Percentiles rank a stretch among this genome's conserved stretches.
These are phyloP conservation scores for Craniophora ligustri DNA, from an alignment of 2,888 invertebrate species.

Conservation along the genomic window DNA sequence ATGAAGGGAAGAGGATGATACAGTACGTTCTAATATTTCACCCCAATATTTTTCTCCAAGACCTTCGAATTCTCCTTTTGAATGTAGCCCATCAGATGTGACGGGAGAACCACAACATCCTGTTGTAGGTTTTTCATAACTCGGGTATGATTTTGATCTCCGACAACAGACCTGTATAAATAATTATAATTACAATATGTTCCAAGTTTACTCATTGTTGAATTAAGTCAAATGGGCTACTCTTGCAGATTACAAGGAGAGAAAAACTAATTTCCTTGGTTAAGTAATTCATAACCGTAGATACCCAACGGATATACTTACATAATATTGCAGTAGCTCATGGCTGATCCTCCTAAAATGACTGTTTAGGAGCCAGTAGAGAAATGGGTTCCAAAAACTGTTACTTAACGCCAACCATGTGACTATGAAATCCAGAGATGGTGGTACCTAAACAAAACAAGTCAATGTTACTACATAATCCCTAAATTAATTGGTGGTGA, in stretches of 20 bases:
- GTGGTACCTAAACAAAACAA: conserved; percentile 90
- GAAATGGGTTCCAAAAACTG: conserved; percentile 97
- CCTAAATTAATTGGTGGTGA: too few relatives aligned
- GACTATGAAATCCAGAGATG: conserved; percentile 94
- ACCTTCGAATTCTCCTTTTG: conserved; percentile 90
- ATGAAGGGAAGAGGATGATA: conserved; percentile 93
- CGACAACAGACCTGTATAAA: conserved; percentile 80
- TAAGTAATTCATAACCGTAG: not conserved
- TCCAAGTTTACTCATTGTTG: too few relatives aligned
- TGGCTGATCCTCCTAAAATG: conserved; percentile 94
- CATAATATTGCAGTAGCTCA: conserved; percentile 93
- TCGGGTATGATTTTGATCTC: conserved; percentile 73
- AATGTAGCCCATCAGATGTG: conserved; percentile 83
- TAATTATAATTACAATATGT: conserved; percentile 21
- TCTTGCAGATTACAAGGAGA: too few relatives aligned
- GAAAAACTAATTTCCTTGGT: too few relatives aligned
- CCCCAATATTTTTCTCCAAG: conserved; percentile 92
- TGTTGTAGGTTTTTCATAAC: conserved; percentile 78
- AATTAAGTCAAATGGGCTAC: too few relatives aligned
- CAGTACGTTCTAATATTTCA: conserved; percentile 93
- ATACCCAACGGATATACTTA: conserved; percentile 74
- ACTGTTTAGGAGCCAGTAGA: conserved; percentile 96
- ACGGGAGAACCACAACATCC: conserved; percentile 85
- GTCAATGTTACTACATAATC: not conserved
- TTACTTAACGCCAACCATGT: conserved; percentile 96